Base-by-base conservation (phyloP, 2,113 vertebrate species). In the Uria aalge region DNA sequence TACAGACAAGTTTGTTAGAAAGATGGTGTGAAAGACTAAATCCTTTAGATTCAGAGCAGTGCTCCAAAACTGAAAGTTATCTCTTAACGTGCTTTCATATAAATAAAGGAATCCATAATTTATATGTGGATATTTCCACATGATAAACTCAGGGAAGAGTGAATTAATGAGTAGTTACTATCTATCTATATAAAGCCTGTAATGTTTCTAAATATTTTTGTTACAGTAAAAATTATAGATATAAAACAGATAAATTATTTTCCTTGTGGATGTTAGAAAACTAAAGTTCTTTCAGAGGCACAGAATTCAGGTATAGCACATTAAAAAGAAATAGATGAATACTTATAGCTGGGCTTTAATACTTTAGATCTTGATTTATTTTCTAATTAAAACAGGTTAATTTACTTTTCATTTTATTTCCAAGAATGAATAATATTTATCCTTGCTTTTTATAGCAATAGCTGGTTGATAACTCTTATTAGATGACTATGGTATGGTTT, bases 51-150 rank as follows among this genome's bases (percentile, higher is more conserved):
- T 95, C 75, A 91, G 40, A 94, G 41, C 24, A 67, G 36, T 78
- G 38, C 52, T 93, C 22, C 66, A 76, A 57, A 95, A 92, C 5
- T 19, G 23, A 90, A 88, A 79, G 55, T 88, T 92, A 85, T 86
- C 47, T 95, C 81, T 97, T 87, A 96, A 24, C 56, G 53, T 88
- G 38, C 12, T 96, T 96, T 93, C 43, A 68, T 79, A 82, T 77
- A 94, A 96, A 89, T 8, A 72, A 67, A 88, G 47, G 97, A 93
- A 88, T 71, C 81, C 71, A 38, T 96, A 76, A 94, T 97, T 94
- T 96, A 76, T 79, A 57, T 96, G 63, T 82, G 90, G 56, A 67
- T 97, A 88, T 81, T 96, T 84, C 53, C 48, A 85, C 68, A 90
- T 88, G 81, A 67, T 69, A 83, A 94, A 91, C 43, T 82, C 83